These are phyloP conservation scores for Polyploca ridens DNA, from an alignment of 2,888 invertebrate genomes.

Conservation along the genomic window DNA sequence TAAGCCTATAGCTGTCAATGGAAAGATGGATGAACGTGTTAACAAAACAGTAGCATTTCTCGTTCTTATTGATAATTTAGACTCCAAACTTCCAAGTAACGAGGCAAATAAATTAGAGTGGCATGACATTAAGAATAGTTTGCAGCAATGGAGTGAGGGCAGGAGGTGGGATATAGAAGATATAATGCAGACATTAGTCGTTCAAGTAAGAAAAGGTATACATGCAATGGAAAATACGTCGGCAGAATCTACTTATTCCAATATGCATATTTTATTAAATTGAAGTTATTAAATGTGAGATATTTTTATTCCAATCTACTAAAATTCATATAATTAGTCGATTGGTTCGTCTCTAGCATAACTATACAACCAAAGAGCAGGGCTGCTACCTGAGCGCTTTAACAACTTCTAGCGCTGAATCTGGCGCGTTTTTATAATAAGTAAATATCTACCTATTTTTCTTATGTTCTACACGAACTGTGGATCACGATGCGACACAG, in stretches of 20 bases:
- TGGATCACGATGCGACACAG: too few relatives aligned
- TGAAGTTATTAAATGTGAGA: not conserved
- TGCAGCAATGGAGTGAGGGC: constrained; percentile 35
- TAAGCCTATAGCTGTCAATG: constrained; percentile 35
- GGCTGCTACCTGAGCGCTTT: not conserved
- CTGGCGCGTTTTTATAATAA: too few relatives aligned
- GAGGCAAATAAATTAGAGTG: constrained; percentile 37
- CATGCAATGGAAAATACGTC: constrained; percentile 16
- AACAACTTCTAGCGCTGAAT: too few relatives aligned
- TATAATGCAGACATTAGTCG: constrained; percentile 27
- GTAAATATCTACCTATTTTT: too few relatives aligned
- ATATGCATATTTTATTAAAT: constrained; percentile 17
- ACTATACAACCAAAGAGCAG: not conserved
- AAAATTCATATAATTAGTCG: not conserved
- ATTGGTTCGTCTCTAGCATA: not conserved
- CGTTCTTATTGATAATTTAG: constrained; percentile 42
- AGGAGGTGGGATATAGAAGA: constrained; percentile 30
- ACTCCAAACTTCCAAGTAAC: constrained; percentile 33
- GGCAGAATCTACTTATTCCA: constrained; percentile 15
- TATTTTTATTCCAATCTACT: not conserved
- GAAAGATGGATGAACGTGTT: constrained; percentile 18
- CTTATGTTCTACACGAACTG: too few relatives aligned
- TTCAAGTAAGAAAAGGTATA: constrained; percentile 19
- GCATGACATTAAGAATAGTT: constrained; percentile 33
- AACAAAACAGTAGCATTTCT: constrained; percentile 47